These are phyloP conservation scores for Hemichromis elongatus DNA, from an alignment of 2,113 vertebrate species.

Conservation along the genomic window DNA sequence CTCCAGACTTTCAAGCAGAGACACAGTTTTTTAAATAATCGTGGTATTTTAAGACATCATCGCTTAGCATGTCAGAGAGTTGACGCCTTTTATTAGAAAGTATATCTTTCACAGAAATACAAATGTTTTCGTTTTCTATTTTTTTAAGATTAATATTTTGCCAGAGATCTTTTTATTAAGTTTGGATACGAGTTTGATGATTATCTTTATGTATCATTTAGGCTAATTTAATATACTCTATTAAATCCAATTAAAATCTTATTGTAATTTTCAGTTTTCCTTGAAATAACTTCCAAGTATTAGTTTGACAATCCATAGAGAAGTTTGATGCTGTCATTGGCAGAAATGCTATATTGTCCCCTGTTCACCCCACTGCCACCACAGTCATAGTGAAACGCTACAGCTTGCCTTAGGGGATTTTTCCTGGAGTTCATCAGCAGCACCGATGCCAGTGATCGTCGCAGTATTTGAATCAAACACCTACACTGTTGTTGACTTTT, in stretches of 20 bases:
- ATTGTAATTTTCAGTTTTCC: background rate
- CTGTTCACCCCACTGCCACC: background rate
- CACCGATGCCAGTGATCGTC: background rate
- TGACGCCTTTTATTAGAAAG: background rate
- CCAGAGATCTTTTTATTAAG: background rate
- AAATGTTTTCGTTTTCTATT: background rate
- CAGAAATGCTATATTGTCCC: background rate
- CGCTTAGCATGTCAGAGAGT: background rate
- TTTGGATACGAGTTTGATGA: background rate
- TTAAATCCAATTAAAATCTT: too few species aligned
- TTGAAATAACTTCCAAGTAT: background rate
- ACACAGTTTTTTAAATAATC: background rate
- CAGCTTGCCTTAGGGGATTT: background rate
- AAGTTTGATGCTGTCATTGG: background rate
- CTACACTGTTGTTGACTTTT: conserved; percentile 37
- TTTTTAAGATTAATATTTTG: background rate
- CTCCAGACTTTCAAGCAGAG: background rate
- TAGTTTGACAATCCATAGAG: background rate
- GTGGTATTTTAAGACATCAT: background rate
- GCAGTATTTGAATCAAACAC: conserved; percentile 41
- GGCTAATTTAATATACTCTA: too few species aligned
- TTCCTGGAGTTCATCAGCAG: background rate
- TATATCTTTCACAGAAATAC: background rate
- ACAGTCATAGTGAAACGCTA: background rate
- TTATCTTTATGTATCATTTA: background rate